These are phyloP conservation scores for Pammene fasciana DNA, from an alignment of 2,888 invertebrate genomes.

Conservation along the genomic window DNA sequence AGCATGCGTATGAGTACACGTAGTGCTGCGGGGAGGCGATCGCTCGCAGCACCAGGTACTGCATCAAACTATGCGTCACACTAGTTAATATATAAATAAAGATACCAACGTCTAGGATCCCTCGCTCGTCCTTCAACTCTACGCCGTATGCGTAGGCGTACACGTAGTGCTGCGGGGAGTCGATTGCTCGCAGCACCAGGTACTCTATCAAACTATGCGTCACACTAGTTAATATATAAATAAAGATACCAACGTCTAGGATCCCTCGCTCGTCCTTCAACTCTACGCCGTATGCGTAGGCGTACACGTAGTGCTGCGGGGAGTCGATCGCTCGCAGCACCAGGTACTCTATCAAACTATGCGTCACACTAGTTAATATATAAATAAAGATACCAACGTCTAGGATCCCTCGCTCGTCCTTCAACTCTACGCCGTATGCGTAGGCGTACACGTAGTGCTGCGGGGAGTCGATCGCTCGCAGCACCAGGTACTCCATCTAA, in stretches of 20 bases:
- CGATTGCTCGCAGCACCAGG: slow-evolving; percentile 67
- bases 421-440: slow-evolving; percentile 70
- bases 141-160: slow-evolving; percentile 70
- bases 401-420: slow-evolving; percentile 45
- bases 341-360: slow-evolving; percentile 69
- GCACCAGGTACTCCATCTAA: slow-evolving; percentile 66
- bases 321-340: slow-evolving; percentile 69
- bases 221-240: not conserved
- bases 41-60: slow-evolving; percentile 68
- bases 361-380: slow-evolving; percentile 31
- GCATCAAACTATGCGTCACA: slow-evolving; percentile 62
- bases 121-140: slow-evolving; percentile 52
- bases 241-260: slow-evolving; percentile 49
- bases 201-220: slow-evolving; percentile 67
- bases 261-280: slow-evolving; percentile 47
- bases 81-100: not conserved
- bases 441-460: slow-evolving; percentile 67
- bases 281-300: slow-evolving; percentile 72
- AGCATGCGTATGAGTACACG: slow-evolving; percentile 69
- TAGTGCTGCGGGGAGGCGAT: slow-evolving; percentile 71
- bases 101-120: slow-evolving; percentile 50
- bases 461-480: slow-evolving; percentile 70
- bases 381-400: slow-evolving; percentile 47
- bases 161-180: slow-evolving; percentile 70
- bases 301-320: slow-evolving; percentile 67